Evolutionary conservation across 2,888 invertebrate genomes (phyloP), one percentile per base, ranked within the genome.

Genomic region (Elmis aenea): DNA sequence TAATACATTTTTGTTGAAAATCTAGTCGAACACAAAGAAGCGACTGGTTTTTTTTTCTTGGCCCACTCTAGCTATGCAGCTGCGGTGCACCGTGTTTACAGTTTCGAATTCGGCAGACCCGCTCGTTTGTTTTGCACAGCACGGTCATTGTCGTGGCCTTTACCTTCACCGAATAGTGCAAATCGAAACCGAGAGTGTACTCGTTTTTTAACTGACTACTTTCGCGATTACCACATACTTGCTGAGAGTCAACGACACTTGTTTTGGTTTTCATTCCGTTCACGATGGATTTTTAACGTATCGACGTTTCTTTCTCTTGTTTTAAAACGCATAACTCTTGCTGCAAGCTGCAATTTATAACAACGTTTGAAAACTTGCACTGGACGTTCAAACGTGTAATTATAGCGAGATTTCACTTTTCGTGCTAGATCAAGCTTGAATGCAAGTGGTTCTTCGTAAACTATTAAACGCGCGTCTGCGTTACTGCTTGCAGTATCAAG

Each of bases 81-180:
- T 36, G 38, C 38, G 23, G 33, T 32, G 28, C 35, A 28, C 6
- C 26, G 22, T 30, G 23, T 40, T 27, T 38, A 12, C 28, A 21
- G 38, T 24, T 25, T 24, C 26, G 24, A 33, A 42, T 43, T 35
- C 32, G 36, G 25, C 35, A 11, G 35, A 33, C 30, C 35, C 38
- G 26, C 31, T 32, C 22, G 13, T 39, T 29, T 37, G 30, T 44
- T 40, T 40, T 40, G 33, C 40, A 37, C 32, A 30, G 34, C 54
- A 51, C 61, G 64, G 64, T 65, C 64, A 64, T 56, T 65, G 63
- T 59, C 64, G 55, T 56, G 64, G 61, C 61, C 64, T 63, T 62
- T 61, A 62, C 62, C 63, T 66, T 64, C 58, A 61, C 61, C 59
- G 57, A 61, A 58, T 57, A 57, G 54, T 56, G 58, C 54, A 51